These are phyloP conservation scores for Bombyx huttoni DNA, from an alignment of 2,888 invertebrate genomes.

Conservation along the genomic window DNA sequence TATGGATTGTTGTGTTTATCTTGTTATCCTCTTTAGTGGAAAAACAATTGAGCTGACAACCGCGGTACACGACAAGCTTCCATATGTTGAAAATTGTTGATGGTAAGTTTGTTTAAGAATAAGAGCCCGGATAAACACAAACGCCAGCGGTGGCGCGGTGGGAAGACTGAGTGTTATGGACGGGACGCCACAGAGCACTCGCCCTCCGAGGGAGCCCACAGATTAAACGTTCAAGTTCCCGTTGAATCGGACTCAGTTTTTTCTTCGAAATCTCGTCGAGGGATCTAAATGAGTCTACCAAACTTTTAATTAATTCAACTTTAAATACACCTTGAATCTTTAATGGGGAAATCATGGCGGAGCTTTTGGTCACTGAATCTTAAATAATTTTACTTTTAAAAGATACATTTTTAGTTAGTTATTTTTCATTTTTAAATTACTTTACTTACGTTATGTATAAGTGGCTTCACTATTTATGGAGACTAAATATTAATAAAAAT, in stretches of 20 bases:
- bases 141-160: too few species aligned
- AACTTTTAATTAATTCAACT: conserved; percentile 58
- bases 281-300: conserved; percentile 41
- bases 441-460: neutral
- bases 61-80: too few species aligned
- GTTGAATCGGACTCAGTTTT: conserved; percentile 13
- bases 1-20: neutral
- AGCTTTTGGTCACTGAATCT: neutral
- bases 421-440: neutral
- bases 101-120: too few species aligned
- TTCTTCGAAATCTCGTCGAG: conserved; percentile 16
- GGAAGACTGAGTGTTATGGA: too few species aligned
- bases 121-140: too few species aligned
- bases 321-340: conserved; percentile 39
- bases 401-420: neutral
- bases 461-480: too few species aligned
- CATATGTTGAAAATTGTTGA: too few species aligned
- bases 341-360: conserved; percentile 22
- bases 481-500: too few species aligned
- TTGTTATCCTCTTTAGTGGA: neutral
- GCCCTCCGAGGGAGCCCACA: conserved; percentile 13
- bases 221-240: conserved; percentile 18
- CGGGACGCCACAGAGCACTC: too few species aligned
- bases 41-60: neutral
- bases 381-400: neutral